Evolutionary conservation across 92 coral and sea anemone genomes (phyloP), one percentile per base, ranked within the genome.

Genomic region (Umimayanthus kanabou): DNA sequence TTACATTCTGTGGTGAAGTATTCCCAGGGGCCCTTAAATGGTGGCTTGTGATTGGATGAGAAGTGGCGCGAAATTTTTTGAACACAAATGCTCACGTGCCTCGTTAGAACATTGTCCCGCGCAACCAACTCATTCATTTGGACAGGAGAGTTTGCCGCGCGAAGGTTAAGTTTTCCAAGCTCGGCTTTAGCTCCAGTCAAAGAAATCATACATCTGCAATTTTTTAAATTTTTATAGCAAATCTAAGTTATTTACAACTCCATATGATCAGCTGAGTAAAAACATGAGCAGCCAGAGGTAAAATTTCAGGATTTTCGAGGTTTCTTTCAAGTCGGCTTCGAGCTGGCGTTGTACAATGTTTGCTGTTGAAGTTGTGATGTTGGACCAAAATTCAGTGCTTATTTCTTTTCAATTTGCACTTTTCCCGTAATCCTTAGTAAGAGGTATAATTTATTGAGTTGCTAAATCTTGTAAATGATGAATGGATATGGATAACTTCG

Each of bases 61-160:
- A 71, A 25, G 26, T 70, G 67, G 87, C 87, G 87, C 84, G 87
- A 58, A 45, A 26, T 69, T 69, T 83, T 83, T 83, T 70, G 73
- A 83, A 83, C 87, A 43, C 78, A 72, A 83, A 83, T 83, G 43
- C 23, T 83, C 87, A 83, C 78, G 87, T 83, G 87, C 78, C 78
- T 43, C 9, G 87, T 70, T 82, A 70, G 87, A 83, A 83, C 87
- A 45, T 85, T 40, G 81, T 58, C 88, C 88, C 77, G 87, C 80
- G 80, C 80, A 82, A 82, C 86, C 92, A 49, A 70, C 79, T 88
- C 93, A 91, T 88, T 91, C 93, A 91, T 79, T 88, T 75, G 84
- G 78, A 64, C 74, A 15, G 87, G 84, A 85, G 91, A 85, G 85
- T 80, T 85, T 84, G 87, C 49, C 87, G 79, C 70, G 91, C 50